These are phyloP conservation scores for Rhadinocentrus ornatus DNA, from an alignment of 2,797 vertebrate genomes.

Conservation along the genomic window DNA sequence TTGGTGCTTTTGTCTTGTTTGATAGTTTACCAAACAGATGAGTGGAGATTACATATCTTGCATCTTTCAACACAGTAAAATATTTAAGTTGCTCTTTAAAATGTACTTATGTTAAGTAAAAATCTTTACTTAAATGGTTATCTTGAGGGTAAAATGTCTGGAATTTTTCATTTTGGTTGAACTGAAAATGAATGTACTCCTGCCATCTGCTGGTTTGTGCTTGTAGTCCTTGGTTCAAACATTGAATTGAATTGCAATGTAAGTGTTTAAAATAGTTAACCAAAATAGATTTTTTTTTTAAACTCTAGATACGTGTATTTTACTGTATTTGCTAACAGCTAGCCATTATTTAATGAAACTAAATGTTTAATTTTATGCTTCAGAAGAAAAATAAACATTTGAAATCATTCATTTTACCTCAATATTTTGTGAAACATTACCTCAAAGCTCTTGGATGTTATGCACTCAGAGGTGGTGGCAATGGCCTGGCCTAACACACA, in stretches of 20 bases:
- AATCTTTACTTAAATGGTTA: neutral
- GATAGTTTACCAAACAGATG: neutral
- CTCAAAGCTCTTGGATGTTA: conserved; percentile 43
- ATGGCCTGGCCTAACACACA: conserved; percentile 35
- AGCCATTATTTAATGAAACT: neutral
- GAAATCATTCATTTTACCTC: conserved; percentile 51
- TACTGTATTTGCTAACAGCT: neutral
- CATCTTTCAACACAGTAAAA: no score
- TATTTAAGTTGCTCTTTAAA: neutral
- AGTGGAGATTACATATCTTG: neutral
- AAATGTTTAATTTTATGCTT: neutral
- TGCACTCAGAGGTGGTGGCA: conserved; percentile 38
- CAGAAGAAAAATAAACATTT: conserved; percentile 58
- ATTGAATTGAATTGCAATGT: neutral
- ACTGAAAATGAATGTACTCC: conserved; percentile 16
- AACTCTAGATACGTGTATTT: neutral
- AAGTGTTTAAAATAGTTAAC: neutral
- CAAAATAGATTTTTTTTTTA: neutral
- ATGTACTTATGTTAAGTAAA: neutral
- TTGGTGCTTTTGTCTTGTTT: neutral
- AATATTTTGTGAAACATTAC: conserved; percentile 74
- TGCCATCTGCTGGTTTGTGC: conserved; percentile 52
- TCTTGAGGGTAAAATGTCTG: neutral
- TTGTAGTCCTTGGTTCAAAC: conserved; percentile 18
- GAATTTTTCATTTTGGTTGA: neutral